Conservation (phyloP, 2,113 vertebrate species). For the Anhinga rufa region DNA sequence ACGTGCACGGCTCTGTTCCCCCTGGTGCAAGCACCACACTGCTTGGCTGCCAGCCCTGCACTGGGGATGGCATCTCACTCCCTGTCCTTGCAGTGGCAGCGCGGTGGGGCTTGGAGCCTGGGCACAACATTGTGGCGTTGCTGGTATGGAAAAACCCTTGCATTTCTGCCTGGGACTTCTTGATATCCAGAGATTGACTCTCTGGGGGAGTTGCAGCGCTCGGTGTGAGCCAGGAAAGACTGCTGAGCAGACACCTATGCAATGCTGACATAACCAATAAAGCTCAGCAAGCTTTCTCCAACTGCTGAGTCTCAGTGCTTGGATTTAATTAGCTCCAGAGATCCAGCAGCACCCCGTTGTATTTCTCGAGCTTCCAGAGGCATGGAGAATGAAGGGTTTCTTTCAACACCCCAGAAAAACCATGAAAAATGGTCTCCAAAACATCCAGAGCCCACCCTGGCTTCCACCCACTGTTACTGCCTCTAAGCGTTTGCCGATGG, state of each 20-base stretch:
- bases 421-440: not conserved
- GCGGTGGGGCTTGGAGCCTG: not conserved
- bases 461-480: not conserved
- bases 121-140: not conserved
- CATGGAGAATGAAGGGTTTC: not conserved
- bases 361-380: not conserved
- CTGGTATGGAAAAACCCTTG: not conserved
- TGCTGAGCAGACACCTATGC: not conserved
- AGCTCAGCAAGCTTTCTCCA: not conserved
- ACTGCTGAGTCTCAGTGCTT: not conserved
- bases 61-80: fast-evolving
- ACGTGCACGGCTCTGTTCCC: not conserved
- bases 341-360: not conserved
- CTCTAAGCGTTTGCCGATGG: not conserved
- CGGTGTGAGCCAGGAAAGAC: not conserved
- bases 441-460: not conserved
- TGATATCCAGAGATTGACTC: not conserved
- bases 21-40: not conserved
- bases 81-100: not conserved
- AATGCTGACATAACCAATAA: not conserved
- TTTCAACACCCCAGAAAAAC: not conserved
- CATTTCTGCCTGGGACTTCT: not conserved
- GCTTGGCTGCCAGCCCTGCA: not conserved
- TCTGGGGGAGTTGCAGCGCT: not conserved
- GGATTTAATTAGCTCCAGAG: slow-evolving; percentile 32